Evolutionary conservation across 2,888 invertebrate species (phyloP), one percentile per base, ranked within the genome.

Genomic region (Standfussiana lucernea): DNA sequence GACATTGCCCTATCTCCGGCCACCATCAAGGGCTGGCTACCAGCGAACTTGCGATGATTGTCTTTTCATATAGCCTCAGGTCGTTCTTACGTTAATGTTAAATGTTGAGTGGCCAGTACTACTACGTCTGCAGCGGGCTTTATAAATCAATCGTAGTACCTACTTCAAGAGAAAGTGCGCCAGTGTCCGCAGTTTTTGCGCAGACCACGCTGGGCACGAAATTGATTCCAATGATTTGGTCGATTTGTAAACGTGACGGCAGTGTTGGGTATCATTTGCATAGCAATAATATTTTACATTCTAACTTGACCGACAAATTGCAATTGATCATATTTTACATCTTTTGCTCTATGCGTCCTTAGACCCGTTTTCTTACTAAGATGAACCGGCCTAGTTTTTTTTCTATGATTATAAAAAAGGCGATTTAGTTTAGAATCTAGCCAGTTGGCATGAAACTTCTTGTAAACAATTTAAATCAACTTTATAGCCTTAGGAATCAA

Each of bases 181-280:
- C 50, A 61, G 71, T 76, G 62, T 71, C 62, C 21, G 77, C 37
- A 47, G 67, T 80, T 82, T 82, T 82, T 82, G 40, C 67, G 35
- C 47, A 28, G 74, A 59, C 50, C 53, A 24, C 50, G 65, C 59
- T 65, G 47, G 35, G 13, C 47, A 65, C 53, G 77, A 83, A 83
- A 73, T 74, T 80, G 71, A 83, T 83, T 69, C 13, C 64, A 69
- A 83, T 61, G 42, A 74, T 80, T 59, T 65, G 83, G 71, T 80
- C 40, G 65, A 80, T 24, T 80, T 83, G 72, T 40, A 40, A 71
- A 53, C 42, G 59, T 64, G 70, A 61, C 68, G 42, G 45, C 21
- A n/a, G 40, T 62, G 45, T 56, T n/a, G 50, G 64, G 15, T 73
- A 37, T 69, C n/a, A 72, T 77, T 78, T 28, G 24, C 40, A 53